phyloP scores from a whole-genome alignment of 2,113 vertebrate genomes.

The Progne subis region DNA sequence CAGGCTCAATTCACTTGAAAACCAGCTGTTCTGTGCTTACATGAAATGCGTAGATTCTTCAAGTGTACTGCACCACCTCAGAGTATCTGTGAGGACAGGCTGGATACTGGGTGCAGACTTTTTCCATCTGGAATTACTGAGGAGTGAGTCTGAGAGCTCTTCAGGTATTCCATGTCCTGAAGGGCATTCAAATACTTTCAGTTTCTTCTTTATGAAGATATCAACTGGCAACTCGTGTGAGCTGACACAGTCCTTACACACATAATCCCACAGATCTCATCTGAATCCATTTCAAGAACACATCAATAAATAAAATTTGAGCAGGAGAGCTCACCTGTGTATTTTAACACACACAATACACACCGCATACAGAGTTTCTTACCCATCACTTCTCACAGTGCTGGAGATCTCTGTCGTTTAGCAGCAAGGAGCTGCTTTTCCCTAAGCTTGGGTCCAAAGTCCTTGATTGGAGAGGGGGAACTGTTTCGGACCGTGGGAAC shows the following conservation, averaged over 20 bases:
- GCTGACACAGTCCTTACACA: neutral
- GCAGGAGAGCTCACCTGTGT: fast-evolving
- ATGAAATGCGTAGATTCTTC: neutral
- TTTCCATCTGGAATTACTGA: neutral
- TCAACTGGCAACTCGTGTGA: neutral
- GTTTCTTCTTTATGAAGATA: neutral
- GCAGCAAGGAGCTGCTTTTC: neutral
- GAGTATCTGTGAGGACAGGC: neutral
- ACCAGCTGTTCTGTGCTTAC: neutral
- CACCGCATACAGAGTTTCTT: neutral
- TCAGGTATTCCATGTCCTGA: neutral
- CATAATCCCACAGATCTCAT: neutral
- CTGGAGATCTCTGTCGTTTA: neutral
- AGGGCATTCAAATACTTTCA: neutral
- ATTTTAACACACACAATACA: neutral
- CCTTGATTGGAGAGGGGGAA: neutral
- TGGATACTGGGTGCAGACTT: neutral
- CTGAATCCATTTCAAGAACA: neutral
- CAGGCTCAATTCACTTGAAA: neutral
- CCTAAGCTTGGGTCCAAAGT: neutral
- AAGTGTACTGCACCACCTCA: neutral
- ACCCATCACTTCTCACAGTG: neutral
- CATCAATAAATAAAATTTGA: neutral
- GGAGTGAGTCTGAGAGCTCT: neutral
- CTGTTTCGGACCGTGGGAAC: neutral